Evolutionary conservation across 1,140 invertebrate species (phyloP).

Genomic region (Papilio polytes): DNA sequence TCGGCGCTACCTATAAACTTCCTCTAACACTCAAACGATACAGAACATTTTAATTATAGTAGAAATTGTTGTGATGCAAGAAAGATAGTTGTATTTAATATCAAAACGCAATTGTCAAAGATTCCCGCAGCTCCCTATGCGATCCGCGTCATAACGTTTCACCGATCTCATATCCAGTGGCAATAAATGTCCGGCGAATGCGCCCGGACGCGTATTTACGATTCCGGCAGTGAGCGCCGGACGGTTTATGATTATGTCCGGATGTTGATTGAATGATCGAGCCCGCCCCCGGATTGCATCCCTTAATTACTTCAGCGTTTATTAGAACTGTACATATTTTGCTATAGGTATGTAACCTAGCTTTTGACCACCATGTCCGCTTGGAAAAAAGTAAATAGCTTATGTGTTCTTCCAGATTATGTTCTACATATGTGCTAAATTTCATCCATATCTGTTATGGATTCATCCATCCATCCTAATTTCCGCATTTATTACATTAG

Average conservation of each 20-base stretch:
- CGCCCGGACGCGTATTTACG: slow-evolving; percentile 66
- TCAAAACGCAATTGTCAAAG: slow-evolving; percentile 20
- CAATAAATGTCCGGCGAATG: slow-evolving; percentile 65
- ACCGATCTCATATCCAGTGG: slow-evolving; percentile 49
- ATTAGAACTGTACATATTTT: slow-evolving; percentile 23
- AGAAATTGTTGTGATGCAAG: background rate
- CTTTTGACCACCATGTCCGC: no score
- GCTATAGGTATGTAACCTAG: background rate
- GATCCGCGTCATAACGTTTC: slow-evolving; percentile 67
- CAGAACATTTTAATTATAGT: no score
- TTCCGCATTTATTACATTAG: no score
- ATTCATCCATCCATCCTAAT: no score
- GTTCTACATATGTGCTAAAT: no score
- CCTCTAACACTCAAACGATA: no score
- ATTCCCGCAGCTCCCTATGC: slow-evolving; percentile 58
- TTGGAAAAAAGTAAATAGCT: no score
- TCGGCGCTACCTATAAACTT: no score
- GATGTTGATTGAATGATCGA: slow-evolving; percentile 77
- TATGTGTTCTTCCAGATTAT: no score
- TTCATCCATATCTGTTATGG: no score
- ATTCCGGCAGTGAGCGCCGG: slow-evolving; percentile 50
- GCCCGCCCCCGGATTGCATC: slow-evolving; percentile 55
- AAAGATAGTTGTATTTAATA: slow-evolving; percentile 39
- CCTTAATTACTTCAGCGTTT: slow-evolving; percentile 28
- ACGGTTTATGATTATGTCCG: slow-evolving; percentile 78